Evolutionary conservation across 1,140 invertebrate genomes (phyloP), one percentile per base, ranked within the genome.

Genomic region (Sinella curviseta): DNA sequence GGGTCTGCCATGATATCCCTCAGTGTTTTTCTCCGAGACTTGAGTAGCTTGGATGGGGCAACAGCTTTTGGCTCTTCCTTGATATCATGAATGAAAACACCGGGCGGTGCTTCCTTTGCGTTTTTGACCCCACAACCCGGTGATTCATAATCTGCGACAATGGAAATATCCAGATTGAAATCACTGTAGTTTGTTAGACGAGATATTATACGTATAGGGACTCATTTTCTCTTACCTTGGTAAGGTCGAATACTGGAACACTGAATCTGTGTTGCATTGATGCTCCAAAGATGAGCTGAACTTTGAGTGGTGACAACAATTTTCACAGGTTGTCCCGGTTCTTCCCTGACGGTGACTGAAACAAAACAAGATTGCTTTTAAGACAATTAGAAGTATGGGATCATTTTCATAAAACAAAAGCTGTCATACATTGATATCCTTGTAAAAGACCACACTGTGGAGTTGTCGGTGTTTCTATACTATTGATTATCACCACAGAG

Each of bases 401-500:
- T 60, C 24, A 48, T 3, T 70, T 3, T 33, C 31, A 70, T 31
- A 65, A 77, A 77, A 17, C 39, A 48, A 48, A n/a, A 48, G 60
- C 55, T 20, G 65, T 83, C 85, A 85, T 84, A 87, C 86, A 86
- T 55, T 85, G 84, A 55, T 86, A 87, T 65, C 86, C 86, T 31
- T 83, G 83, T 0, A 87, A 80, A 8, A 85, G 82, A 16, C 86
- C 86, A 78, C 86, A 87, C 67, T 85, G 85, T 1, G 85, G 85
- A n/a, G 84, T 83, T 4, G 86, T 86, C 0, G 86, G 86, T 1
- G 84, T 85, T 76, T 87, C 86, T 0, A 83, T 80, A n/a, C 84
- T 86, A 80, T 86, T 87, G 0, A 87, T 75, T 60, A 87, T 86
- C 76, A 85, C 85, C 2, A 87, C 76, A 76, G 86, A 85, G 76